Evolutionary conservation across 2,888 invertebrate species (phyloP).

Genomic region (Bibio marci): DNA sequence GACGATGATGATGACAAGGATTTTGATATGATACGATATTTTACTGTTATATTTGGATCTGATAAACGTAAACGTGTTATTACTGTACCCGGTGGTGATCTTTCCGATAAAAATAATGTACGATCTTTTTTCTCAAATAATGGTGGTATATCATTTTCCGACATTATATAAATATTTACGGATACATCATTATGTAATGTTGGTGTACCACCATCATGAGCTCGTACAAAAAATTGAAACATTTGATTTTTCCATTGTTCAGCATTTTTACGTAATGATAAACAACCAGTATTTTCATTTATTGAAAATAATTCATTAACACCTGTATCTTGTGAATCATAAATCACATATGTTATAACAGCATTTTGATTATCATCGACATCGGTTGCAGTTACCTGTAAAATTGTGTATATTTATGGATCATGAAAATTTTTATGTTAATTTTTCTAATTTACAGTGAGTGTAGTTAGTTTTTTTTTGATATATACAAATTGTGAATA

Average conservation of each 20-base stretch:
- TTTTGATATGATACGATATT: conserved; percentile 41
- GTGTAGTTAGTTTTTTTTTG: too few species aligned
- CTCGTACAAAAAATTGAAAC: conserved; percentile 80
- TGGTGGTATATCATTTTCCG: conserved; percentile 50
- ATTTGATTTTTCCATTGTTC: conserved; percentile 48
- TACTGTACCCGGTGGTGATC: conserved; percentile 45
- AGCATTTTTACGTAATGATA: conserved; percentile 47
- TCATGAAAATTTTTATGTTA: too few species aligned
- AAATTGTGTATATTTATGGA: conserved; percentile 8
- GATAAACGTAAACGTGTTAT: conserved; percentile 47
- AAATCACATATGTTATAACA: conserved; percentile 56
- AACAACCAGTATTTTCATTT: conserved; percentile 53
- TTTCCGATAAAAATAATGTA: conserved; percentile 67
- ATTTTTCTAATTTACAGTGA: too few species aligned
- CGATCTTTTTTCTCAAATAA: conserved; percentile 54
- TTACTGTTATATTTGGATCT: conserved; percentile 40
- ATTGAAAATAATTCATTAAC: conserved; percentile 55
- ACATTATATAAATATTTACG: conserved; percentile 62
- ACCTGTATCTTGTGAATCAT: conserved; percentile 46
- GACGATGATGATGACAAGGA: too few species aligned
- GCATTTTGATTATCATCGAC: conserved; percentile 57
- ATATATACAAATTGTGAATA: too few species aligned
- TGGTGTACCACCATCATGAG: conserved; percentile 60
- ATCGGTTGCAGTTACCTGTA: conserved; percentile 53
- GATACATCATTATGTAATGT: conserved; percentile 68